phyloP scores from a whole-genome alignment of 2,113 vertebrate genomes.

The Leucoraja erinaceus region DNA sequence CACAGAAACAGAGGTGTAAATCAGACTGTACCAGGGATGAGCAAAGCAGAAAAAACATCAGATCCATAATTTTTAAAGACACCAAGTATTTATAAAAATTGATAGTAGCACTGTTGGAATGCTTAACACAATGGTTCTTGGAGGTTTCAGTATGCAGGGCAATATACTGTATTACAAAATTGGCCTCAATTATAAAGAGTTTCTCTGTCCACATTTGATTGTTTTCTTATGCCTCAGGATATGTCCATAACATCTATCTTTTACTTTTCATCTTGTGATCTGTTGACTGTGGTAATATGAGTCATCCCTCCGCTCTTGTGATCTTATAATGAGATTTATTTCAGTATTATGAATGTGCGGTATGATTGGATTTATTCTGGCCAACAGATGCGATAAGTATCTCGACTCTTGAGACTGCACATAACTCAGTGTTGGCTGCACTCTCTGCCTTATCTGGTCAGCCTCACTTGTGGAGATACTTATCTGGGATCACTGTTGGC shows the following conservation, averaged over 20 bases:
- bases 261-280: conserved; percentile 17
- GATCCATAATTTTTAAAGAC: neutral
- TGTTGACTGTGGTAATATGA: neutral
- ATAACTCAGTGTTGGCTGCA: conserved; percentile 24
- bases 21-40: neutral
- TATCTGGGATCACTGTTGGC: conserved; percentile 4
- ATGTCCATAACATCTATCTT: neutral
- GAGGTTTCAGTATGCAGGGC: neutral
- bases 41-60: neutral
- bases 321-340: conserved; percentile 19
- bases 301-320: neutral
- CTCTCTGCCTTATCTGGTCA: conserved; percentile 15
- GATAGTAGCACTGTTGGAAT: neutral
- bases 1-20: neutral
- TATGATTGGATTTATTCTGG: neutral
- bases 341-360: conserved; percentile 17
- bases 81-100: neutral
- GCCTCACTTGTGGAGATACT: conserved; percentile 23
- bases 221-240: neutral
- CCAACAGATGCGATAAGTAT: conserved; percentile 20
- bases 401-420: conserved; percentile 1
- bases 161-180: neutral
- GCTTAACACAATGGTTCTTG: neutral
- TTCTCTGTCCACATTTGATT: neutral
- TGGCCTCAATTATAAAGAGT: neutral